phyloP scores from a whole-genome alignment of 1,140 invertebrate genomes.

The Drosophila mayri region DNA sequence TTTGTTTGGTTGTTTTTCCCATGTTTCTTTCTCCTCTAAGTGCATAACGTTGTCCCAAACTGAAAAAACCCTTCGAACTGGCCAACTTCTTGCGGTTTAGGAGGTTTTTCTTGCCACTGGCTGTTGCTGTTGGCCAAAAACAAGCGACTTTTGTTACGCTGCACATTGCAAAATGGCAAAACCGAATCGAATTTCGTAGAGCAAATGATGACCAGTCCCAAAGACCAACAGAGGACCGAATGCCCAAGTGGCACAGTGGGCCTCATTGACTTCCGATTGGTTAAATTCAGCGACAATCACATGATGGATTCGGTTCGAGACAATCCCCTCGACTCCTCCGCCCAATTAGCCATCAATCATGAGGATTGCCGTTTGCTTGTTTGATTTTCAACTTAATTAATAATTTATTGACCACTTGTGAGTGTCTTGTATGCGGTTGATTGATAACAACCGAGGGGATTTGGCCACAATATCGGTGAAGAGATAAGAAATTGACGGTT shows the following conservation, averaged over 20 bases:
- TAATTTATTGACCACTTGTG: conserved; percentile 52
- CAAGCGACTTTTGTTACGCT: conserved; percentile 60
- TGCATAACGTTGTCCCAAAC: conserved; percentile 72
- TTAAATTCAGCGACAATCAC: conserved; percentile 1
- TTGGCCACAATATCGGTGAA: conserved; percentile 18
- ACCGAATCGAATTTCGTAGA: conserved; percentile 13
- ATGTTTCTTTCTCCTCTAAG: conserved; percentile 53
- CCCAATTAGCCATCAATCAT: conserved; percentile 34
- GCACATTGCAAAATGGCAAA: conserved; percentile 52
- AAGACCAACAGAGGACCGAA: not conserved
- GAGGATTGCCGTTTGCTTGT: conserved; percentile 28
- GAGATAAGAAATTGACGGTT: not conserved
- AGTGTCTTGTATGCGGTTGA: conserved; percentile 39
- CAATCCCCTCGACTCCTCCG: not conserved
- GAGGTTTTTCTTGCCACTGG: conserved; percentile 36
- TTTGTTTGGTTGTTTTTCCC: conserved; percentile 19
- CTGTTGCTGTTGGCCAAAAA: conserved; percentile 38
- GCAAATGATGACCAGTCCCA: conserved; percentile 10
- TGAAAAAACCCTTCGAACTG: conserved; percentile 60
- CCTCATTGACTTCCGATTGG: conserved; percentile 5
- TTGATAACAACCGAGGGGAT: conserved; percentile 27
- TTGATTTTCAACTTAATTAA: conserved; percentile 53
- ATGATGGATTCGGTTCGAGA: conserved; percentile 23
- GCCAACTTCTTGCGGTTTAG: conserved; percentile 75
- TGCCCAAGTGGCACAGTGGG: conserved; percentile 34